Percentiles rank a stretch among this genome's conserved stretches.
Evolutionary conservation across 2,888 invertebrate species (phyloP).

Genomic region (Philereme transversata): DNA sequence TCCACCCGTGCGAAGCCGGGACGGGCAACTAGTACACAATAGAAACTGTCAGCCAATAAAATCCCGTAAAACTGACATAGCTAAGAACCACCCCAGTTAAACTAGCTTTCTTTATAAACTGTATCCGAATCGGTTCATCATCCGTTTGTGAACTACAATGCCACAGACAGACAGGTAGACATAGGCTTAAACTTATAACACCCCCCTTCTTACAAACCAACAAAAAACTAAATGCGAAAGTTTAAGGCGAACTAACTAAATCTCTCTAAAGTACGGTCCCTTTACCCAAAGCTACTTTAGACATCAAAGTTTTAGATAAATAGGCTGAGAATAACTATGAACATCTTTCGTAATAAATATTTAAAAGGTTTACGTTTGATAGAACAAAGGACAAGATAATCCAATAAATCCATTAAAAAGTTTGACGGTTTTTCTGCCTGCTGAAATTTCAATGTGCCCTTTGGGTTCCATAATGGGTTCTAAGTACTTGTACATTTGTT

Average conservation of each 20-base stretch:
- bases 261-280: conserved; percentile 12
- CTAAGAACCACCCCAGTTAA: no score
- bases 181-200: no score
- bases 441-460: conserved; percentile 26
- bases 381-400: conserved; percentile 40
- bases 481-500: conserved; percentile 1
- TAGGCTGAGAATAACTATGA: conserved; percentile 15
- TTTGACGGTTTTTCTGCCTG: conserved; percentile 34
- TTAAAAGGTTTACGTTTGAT: conserved; percentile 37
- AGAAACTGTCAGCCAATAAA: no score
- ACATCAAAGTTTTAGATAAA: conserved; percentile 20
- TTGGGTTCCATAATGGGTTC: conserved; percentile 19
- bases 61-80: no score
- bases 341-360: conserved; percentile 33
- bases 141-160: no score
- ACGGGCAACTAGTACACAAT: no score
- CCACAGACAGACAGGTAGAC: no score
- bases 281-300: conserved; percentile 12
- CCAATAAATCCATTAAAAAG: conserved; percentile 47
- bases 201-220: no score
- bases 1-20: no score
- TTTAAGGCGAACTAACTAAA: background rate
- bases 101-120: no score
- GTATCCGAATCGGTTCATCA: no score
- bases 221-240: no score